Conservation (phyloP, 2,888 invertebrate genomes). For the Hypercompe scribonia region DNA sequence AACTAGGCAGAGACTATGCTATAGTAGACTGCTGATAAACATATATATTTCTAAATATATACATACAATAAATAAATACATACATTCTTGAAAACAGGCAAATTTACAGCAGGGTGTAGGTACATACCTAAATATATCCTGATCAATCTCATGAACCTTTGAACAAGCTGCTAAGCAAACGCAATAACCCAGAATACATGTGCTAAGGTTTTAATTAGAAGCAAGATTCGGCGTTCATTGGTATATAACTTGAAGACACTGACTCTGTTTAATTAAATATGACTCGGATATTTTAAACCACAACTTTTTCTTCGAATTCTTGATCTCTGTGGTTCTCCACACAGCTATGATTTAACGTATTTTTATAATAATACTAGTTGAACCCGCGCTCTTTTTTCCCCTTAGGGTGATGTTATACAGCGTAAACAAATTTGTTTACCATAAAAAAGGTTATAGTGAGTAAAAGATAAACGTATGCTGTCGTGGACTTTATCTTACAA, state of each 20-base stretch:
- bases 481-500: too few species aligned
- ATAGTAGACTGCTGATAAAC: too few species aligned
- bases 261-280: background rate
- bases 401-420: too few species aligned
- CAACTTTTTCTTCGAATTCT: background rate
- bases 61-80: too few species aligned
- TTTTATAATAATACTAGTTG: too few species aligned
- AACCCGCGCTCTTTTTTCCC: too few species aligned
- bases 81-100: background rate
- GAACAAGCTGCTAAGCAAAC: background rate
- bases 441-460: too few species aligned
- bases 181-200: background rate
- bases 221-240: background rate
- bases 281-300: background rate
- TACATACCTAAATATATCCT: background rate
- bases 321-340: background rate
- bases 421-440: too few species aligned
- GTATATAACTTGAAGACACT: background rate
- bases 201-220: constrained; percentile 1
- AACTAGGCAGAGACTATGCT: too few species aligned
- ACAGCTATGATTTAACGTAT: too few species aligned
- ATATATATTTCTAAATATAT: too few species aligned
- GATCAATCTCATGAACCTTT: background rate
- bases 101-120: background rate
- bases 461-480: too few species aligned